Evolutionary conservation across 2,888 invertebrate species (phyloP).

Genomic region (Nasonovia ribisnigri): DNA sequence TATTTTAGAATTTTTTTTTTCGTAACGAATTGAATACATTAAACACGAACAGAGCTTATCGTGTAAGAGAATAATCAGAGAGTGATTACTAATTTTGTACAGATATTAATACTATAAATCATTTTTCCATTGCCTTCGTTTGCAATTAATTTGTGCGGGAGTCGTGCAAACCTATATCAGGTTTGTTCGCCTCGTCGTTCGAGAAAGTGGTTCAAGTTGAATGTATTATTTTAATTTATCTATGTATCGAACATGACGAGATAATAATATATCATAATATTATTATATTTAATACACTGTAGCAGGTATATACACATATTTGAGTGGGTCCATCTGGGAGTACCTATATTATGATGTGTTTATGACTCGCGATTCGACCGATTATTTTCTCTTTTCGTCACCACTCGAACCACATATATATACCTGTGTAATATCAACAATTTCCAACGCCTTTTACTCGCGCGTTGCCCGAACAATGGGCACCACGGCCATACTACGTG

Average conservation of each 20-base stretch:
- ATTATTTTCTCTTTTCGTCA: conserved; percentile 58
- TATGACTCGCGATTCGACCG: neutral
- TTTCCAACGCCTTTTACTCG: conserved; percentile 60
- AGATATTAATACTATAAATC: neutral
- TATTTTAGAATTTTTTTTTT: neutral
- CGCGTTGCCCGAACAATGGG: conserved; percentile 41
- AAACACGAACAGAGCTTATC: neutral
- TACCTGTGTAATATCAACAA: neutral
- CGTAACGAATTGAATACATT: neutral
- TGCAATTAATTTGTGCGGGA: neutral
- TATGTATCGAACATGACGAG: conserved; percentile 5
- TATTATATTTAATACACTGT: neutral
- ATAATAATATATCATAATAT: neutral
- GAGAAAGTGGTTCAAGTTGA: conserved; percentile 40
- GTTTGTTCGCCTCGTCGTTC: conserved; percentile 29
- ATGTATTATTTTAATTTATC: neutral
- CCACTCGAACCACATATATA: neutral
- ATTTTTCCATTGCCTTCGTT: neutral
- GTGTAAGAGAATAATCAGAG: neutral
- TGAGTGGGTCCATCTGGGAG: conserved; percentile 19
- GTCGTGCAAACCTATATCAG: neutral
- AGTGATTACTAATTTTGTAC: neutral
- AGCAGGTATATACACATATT: neutral
- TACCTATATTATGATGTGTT: neutral
- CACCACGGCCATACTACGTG: conserved; percentile 43